These are phyloP conservation scores for Falco punctatus DNA, from an alignment of 2,113 vertebrate genomes.

Conservation along the genomic window DNA sequence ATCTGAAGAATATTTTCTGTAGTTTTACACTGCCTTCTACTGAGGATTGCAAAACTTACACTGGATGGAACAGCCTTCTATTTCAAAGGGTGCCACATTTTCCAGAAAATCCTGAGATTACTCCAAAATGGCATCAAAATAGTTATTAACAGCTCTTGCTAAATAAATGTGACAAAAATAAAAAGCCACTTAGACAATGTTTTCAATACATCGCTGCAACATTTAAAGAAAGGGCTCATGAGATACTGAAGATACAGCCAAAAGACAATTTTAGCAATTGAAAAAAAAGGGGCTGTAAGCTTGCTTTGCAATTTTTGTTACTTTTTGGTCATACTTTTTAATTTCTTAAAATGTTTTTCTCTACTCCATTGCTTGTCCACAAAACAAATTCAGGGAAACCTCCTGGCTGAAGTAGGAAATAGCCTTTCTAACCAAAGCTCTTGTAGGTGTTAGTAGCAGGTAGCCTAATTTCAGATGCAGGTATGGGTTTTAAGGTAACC, in stretches of 20 bases:
- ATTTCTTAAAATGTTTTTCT: background rate
- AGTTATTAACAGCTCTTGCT: background rate
- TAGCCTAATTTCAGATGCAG: background rate
- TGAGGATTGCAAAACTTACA: constrained; percentile 4
- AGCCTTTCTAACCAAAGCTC: background rate
- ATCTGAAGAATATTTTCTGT: background rate
- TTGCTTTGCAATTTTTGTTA: background rate
- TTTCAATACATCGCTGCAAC: background rate
- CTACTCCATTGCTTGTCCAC: background rate
- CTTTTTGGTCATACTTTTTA: background rate
- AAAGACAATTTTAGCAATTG: background rate
- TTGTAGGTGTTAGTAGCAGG: background rate
- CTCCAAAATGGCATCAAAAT: background rate
- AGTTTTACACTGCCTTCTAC: constrained; percentile 48
- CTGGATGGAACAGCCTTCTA: background rate
- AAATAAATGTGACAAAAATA: background rate
- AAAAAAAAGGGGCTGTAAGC: background rate
- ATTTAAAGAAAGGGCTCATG: background rate
- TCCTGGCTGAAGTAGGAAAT: background rate
- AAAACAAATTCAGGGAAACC: background rate
- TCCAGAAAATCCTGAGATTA: background rate
- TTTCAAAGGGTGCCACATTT: background rate
- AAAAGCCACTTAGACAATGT: background rate
- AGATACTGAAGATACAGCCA: background rate
- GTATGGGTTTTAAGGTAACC: constrained; percentile 7